Evolutionary conservation across 2,797 vertebrate genomes (phyloP).

Genomic region (Galagoides demidoff): DNA sequence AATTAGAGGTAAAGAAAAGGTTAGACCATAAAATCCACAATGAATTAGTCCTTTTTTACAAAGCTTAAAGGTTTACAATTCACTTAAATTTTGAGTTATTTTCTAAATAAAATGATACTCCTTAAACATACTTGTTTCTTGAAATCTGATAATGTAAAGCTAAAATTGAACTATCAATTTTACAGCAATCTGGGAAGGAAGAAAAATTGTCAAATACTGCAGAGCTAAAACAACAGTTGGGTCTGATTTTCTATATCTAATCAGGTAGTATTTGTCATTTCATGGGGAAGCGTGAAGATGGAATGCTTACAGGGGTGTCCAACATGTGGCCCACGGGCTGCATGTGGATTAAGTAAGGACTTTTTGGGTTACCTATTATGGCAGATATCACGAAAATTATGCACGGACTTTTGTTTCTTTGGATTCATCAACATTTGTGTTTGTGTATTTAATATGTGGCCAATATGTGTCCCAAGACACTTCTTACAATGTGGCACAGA

Average conservation of each 20-base stretch:
- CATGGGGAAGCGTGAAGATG: not conserved
- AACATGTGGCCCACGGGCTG: no score
- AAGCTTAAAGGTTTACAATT: slow-evolving; percentile 34
- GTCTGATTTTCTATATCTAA: not conserved
- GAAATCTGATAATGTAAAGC: slow-evolving; percentile 40
- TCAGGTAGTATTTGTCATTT: not conserved
- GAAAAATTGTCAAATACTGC: not conserved
- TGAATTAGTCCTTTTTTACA: slow-evolving; percentile 48
- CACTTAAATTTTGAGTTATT: slow-evolving; percentile 47
- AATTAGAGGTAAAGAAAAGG: slow-evolving; percentile 26
- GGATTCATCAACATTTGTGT: no score
- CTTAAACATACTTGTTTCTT: slow-evolving; percentile 24
- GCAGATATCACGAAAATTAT: no score
- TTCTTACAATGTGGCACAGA: no score
- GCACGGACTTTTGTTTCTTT: no score
- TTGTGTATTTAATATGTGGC: no score
- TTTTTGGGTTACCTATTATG: no score
- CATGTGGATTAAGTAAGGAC: no score
- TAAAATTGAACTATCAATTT: not conserved
- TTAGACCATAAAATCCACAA: slow-evolving; percentile 29
- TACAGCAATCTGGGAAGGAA: not conserved
- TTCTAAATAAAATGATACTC: slow-evolving; percentile 48
- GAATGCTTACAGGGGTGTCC: not conserved
- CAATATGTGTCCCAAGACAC: no score
- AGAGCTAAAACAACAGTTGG: not conserved